A percentile compares a stretch with the other conserved stretches of the same genome.
These are phyloP conservation scores for Drosophila erecta DNA, from an alignment of 1,140 invertebrate species.

Conservation along the genomic window DNA sequence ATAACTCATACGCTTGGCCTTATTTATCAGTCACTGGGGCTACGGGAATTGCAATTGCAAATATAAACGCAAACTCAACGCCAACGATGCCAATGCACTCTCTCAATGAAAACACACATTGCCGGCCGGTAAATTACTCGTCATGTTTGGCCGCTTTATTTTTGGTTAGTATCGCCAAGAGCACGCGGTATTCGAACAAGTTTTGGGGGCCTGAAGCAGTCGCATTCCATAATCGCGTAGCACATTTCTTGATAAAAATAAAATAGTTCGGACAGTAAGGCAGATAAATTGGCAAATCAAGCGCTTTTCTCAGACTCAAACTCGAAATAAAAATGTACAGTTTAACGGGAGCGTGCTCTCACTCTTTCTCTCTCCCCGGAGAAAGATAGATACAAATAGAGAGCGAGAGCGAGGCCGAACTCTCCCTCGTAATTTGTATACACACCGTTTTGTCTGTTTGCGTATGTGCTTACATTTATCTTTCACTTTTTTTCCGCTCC, in stretches of 20 bases:
- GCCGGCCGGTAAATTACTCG: constrained; percentile 64
- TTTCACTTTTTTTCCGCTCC: constrained; percentile 68
- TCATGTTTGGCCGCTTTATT: constrained; percentile 28
- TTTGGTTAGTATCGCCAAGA: constrained; percentile 5
- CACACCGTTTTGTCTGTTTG: constrained; percentile 50
- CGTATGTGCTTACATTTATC: constrained; percentile 75
- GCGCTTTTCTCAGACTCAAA: constrained; percentile 63
- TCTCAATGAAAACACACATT: constrained; percentile 69
- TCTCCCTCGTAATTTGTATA: constrained; percentile 58
- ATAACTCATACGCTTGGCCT: constrained; percentile 44
- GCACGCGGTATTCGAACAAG: constrained; percentile 10
- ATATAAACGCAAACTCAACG: constrained; percentile 9
- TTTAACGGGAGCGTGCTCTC: constrained; percentile 54
- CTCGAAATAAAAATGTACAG: constrained; percentile 78
- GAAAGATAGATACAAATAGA: neutral
- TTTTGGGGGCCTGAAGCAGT: constrained; percentile 11
- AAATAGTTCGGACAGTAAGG: constrained; percentile 52
- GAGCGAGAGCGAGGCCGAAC: neutral
- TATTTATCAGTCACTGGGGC: constrained; percentile 18
- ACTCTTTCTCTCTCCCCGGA: neutral
- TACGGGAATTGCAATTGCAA: constrained; percentile 26
- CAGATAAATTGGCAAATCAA: constrained; percentile 72
- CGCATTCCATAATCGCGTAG: constrained; percentile 52
- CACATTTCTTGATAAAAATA: constrained; percentile 69
- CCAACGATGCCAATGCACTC: constrained; percentile 34